These are phyloP conservation scores for Branchinecta sandiegonensis DNA, from an alignment of 2,888 invertebrate species.

Conservation along the genomic window DNA sequence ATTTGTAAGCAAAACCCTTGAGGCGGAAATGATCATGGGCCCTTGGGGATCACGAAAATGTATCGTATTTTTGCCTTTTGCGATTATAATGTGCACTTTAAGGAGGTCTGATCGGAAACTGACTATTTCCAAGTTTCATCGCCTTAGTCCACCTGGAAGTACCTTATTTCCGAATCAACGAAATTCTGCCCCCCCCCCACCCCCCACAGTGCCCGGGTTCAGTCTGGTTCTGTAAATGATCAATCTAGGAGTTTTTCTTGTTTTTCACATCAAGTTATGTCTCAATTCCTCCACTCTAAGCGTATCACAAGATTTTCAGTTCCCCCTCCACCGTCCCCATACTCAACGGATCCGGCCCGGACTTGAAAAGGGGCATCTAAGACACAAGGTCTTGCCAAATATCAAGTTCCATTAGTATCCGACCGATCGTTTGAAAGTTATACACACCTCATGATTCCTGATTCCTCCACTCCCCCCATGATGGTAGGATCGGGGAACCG, in stretches of 20 bases:
- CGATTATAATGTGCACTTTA: background rate
- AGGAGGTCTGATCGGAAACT: background rate
- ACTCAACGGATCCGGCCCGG: background rate
- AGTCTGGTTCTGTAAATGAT: background rate
- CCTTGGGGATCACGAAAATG: no score
- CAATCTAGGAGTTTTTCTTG: background rate
- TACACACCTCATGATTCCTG: no score
- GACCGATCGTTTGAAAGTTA: background rate
- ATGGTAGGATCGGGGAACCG: no score
- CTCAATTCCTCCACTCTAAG: background rate
- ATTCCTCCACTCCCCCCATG: no score
- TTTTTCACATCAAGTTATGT: background rate
- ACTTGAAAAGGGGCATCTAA: background rate
- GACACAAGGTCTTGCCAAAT: background rate
- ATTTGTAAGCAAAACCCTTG: no score
- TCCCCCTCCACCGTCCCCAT: background rate
- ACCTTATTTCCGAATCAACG: background rate
- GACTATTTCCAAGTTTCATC: background rate
- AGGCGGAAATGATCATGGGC: no score
- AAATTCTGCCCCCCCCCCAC: background rate
- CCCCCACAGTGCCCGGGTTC: background rate
- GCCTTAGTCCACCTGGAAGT: background rate
- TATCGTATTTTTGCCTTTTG: no score
- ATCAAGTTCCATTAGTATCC: background rate
- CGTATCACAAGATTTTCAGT: background rate